phyloP scores from a whole-genome alignment of 2,888 invertebrate species.

The Phyto melanocephala region DNA sequence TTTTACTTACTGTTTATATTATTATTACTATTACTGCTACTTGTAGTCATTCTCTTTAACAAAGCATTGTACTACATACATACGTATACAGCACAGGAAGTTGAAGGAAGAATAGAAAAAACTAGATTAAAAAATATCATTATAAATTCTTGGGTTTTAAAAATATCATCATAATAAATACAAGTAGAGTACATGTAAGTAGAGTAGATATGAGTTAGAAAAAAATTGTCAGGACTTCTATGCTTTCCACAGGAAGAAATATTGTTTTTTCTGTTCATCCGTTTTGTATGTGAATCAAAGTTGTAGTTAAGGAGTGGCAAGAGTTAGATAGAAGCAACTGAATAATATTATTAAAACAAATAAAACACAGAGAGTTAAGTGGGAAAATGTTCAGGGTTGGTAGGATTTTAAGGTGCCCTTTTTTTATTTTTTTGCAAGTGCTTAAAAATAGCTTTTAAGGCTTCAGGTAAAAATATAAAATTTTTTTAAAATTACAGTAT shows the following conservation, averaged over 20 bases:
- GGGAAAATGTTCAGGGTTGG: neutral
- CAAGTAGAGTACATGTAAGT: neutral
- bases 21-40: slow-evolving; percentile 39
- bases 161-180: slow-evolving; percentile 5
- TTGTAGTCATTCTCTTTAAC: slow-evolving; percentile 34
- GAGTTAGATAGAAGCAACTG: slow-evolving; percentile 7
- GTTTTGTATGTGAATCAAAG: slow-evolving; percentile 45
- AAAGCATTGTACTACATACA: neutral
- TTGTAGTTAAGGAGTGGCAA: neutral
- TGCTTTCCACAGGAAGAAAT: slow-evolving; percentile 37
- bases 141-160: slow-evolving; percentile 34
- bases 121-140: slow-evolving; percentile 39
- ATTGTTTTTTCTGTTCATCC: slow-evolving; percentile 36
- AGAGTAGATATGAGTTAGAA: neutral
- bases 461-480: too few species aligned
- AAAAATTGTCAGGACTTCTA: slow-evolving; percentile 4
- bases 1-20: slow-evolving; percentile 39
- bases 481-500: too few species aligned
- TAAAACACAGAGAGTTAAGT: neutral
- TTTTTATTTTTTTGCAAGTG: too few species aligned
- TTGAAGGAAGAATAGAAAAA: neutral
- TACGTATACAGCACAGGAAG: slow-evolving; percentile 30
- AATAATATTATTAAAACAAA: neutral
- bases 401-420: neutral
- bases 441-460: too few species aligned